Percentiles rank a stretch among this genome's conserved stretches.
Evolutionary conservation across 2,113 vertebrate genomes (phyloP).

Genomic region (Antechinus flavipes): DNA sequence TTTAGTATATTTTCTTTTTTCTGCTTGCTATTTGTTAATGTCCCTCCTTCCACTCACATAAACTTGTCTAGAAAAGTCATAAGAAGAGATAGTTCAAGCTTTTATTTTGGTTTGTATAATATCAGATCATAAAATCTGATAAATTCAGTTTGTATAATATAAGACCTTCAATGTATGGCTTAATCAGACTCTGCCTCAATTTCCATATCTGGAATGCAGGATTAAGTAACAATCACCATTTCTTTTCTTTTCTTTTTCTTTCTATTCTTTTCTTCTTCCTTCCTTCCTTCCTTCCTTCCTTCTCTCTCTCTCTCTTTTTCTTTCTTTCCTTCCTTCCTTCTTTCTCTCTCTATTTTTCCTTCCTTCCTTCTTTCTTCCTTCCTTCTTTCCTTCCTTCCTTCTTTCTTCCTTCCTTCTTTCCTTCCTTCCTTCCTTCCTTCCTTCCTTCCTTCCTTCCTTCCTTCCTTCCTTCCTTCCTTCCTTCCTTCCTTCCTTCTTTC

Average conservation of each 20-base stretch:
- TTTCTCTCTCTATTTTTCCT: no score
- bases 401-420: accelerated
- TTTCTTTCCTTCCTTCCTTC: no score
- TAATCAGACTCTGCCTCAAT: neutral
- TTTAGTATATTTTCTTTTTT: constrained; percentile 16
- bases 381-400: no score
- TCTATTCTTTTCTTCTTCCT: no score
- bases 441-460: no score
- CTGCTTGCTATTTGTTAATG: neutral
- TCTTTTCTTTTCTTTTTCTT: neutral
- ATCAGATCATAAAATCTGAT: neutral
- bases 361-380: no score
- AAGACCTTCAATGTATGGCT: neutral
- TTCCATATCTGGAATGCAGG: neutral
- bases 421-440: no score
- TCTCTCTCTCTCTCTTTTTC: no score
- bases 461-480: no score
- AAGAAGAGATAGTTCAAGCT: neutral
- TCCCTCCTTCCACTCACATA: neutral
- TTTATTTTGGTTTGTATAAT: neutral
- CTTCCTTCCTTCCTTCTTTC: no score
- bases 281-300: no score
- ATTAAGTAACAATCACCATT: neutral
- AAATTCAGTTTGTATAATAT: neutral
- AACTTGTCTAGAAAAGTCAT: neutral